These are phyloP conservation scores for Drosophila insularis DNA, from an alignment of 1,140 invertebrate species.

Conservation along the genomic window DNA sequence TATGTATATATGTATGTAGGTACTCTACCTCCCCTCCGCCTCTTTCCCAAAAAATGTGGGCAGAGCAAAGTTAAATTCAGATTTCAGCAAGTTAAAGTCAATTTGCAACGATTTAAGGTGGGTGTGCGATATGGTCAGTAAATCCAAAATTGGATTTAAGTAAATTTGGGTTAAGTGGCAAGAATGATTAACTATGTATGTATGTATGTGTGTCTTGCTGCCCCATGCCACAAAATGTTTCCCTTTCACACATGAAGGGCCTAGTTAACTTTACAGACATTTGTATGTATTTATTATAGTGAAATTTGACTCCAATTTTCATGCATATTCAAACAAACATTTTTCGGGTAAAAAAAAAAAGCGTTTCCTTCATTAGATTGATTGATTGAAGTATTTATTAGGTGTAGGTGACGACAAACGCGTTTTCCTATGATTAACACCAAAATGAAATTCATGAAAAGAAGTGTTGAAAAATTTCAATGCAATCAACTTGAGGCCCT, in stretches of 20 bases:
- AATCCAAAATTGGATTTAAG: constrained; percentile 9
- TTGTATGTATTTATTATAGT: too few relatives aligned
- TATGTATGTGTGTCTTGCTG: too few relatives aligned
- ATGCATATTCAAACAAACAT: background rate
- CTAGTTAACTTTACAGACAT: background rate
- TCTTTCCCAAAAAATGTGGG: background rate
- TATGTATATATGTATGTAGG: too few relatives aligned
- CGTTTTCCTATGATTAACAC: background rate
- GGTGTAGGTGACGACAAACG: background rate
- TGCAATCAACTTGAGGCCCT: constrained; percentile 33
- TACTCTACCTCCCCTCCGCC: background rate
- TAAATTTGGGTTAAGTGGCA: constrained; percentile 9
- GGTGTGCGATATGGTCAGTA: constrained; percentile 5
- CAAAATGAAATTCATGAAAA: constrained; percentile 7
- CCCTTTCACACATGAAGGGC: too few relatives aligned
- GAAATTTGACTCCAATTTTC: too few relatives aligned
- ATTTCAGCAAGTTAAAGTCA: constrained; percentile 15
- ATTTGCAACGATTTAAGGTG: constrained; percentile 2
- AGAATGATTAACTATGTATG: background rate
- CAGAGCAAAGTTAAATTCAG: constrained; percentile 10
- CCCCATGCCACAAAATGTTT: too few relatives aligned
- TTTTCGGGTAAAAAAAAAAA: background rate
- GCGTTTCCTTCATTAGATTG: background rate
- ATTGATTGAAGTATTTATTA: constrained; percentile 4
- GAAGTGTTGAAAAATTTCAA: constrained; percentile 16